Evolutionary conservation across 2,113 vertebrate species (phyloP).

Genomic region (Triplophysa siluroides): DNA sequence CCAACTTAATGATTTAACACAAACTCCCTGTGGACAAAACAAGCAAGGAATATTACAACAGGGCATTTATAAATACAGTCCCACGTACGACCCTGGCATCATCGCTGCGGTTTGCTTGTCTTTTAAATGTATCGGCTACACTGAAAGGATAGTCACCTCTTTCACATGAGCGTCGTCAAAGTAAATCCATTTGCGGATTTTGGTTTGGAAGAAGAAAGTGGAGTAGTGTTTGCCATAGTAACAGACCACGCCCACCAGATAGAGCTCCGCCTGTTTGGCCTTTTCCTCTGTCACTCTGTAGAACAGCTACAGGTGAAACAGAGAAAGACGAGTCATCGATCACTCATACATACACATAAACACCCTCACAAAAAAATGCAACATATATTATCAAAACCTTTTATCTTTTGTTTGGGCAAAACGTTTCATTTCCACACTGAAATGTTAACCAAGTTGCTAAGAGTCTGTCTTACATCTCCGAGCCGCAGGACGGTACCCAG

Average conservation of each 20-base stretch:
- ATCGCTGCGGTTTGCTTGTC: too few species aligned
- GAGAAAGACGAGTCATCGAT: neutral
- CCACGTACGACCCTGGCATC: neutral
- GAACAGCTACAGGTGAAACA: conserved; percentile 76
- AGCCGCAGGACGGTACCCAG: conserved; percentile 92
- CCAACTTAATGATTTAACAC: conserved; percentile 33
- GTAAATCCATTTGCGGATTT: conserved; percentile 97
- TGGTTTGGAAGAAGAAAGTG: conserved; percentile 97
- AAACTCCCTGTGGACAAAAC: conserved; percentile 8
- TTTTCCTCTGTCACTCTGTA: conserved; percentile 95
- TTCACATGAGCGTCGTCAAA: conserved; percentile 97
- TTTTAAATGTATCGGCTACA: neutral
- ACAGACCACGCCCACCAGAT: conserved; percentile 98
- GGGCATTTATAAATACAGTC: conserved; percentile 11
- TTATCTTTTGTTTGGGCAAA: neutral
- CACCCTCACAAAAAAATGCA: neutral
- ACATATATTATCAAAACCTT: neutral
- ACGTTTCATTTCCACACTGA: neutral
- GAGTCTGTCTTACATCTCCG: conserved; percentile 82
- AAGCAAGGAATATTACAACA: conserved; percentile 23
- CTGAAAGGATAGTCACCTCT: conserved; percentile 79
- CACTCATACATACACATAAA: neutral
- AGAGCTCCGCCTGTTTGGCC: conserved; percentile 90
- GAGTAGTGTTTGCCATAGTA: conserved; percentile 98
- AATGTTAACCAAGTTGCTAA: too few species aligned